Base-by-base conservation (phyloP, 2,797 vertebrate genomes). In the Petrocephalus sullivani region DNA sequence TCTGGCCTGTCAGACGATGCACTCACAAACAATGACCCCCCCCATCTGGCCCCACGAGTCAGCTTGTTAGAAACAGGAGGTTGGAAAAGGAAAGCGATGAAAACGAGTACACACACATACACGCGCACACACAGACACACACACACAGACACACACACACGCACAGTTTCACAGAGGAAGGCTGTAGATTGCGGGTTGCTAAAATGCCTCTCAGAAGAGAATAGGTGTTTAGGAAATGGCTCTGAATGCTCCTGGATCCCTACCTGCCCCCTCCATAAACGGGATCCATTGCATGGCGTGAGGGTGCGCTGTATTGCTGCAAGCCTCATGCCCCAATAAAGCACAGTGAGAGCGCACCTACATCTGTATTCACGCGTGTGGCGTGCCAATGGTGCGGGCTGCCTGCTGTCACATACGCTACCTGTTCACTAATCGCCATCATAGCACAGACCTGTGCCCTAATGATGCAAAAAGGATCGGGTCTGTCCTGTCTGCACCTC, bases 1-100 rank as follows among this genome's bases (percentile, higher is more conserved):
- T 94, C 95, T 93, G 93, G 90, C 94, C 89, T 94, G 94, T 94
- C 94, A 94, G 94, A 92, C 88, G 91, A 94, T 93, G 92, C 90
- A 81, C 91, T 91, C 92, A 92, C 91, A 93, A 95, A 95, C 94
- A 95, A 94, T 91, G 89, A 90, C 89, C 89, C 60, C 82, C 7
- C 56, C 87, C 89, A 90, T 71, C 37, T 21, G 23, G 53, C 49
- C 56, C 78, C 88, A 21, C 21, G 90, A 92, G 91, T 90, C 89
- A 67, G 93, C 94, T 95, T 95, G 94, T 95, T 95, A 95, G 90
- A 92, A 82, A 87, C 28, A 57, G 57, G 57, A 58, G 56, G 37
- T 28, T 46, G 83, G 75, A 61, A 53, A 61, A 51, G 67, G n/a
- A 53, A 81, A 61, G 41, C 64, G 84, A 23, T 19, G 60, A 46